Base-by-base conservation (phyloP, 1,140 invertebrate species). In the Pararge aegeria region DNA sequence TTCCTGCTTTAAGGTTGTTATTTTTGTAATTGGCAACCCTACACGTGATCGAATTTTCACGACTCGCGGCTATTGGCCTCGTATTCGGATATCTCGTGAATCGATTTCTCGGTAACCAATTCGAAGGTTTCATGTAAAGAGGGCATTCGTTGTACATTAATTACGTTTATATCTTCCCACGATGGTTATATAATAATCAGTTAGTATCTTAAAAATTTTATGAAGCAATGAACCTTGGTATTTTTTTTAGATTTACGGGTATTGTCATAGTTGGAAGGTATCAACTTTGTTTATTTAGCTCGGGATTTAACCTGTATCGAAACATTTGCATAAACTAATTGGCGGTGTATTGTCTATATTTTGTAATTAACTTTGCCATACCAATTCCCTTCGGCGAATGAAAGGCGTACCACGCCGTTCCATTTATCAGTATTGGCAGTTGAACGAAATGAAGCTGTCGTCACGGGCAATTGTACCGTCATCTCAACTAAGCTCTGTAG, bases 381-480 rank as follows among this genome's bases (percentile, higher is more conserved):
- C 75, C 70, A 74, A 78, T 75, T 75, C 69, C 59, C 55, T 60
- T 70, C 70, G 76, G 71, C 64, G 59, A 63, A 56, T 73, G 69
- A 76, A 87, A 86, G 81, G 73, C 62, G 59, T 52, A 61, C 44
- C 55, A 63, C 44, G 63, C 73, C 62, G 61, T 62, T 64, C 70
- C 73, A 62, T 83, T 75, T 72, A 85, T 85, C 84, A 85, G 78
- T 70, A 83, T 85, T 73, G 82, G 81, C 78, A 73, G 66, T 68
- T 68, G 73, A 81, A 78, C 83, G 76, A 88, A 87, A 88, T 89
- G 87, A 88, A 88, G 83, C 87, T 80, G 85, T 89, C 87, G 74
- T 75, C 71, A 80, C 63, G 54, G 70, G 68, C 85, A 87, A 89
- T 88, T 89, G 87, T 89, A 87, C 77, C 75, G 87, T 86, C 85